phyloP scores from a whole-genome alignment of 1,140 invertebrate species.

The Rhyacophila brunnea region DNA sequence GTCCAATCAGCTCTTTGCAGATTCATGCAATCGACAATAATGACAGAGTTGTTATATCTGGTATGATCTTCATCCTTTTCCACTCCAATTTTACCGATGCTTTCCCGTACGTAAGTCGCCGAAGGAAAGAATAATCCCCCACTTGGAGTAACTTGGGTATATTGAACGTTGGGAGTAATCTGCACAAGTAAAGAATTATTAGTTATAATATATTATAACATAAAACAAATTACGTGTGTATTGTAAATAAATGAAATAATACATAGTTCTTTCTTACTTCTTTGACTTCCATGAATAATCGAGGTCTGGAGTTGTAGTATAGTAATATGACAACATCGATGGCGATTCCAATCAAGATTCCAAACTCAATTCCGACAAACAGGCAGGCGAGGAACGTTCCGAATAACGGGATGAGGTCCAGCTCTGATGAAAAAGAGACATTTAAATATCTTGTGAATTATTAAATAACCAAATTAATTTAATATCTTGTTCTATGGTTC shows the following conservation, averaged over 20 bases:
- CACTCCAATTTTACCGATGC: conserved; percentile 48
- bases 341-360: conserved; percentile 78
- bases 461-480: no score
- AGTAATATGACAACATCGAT: conserved; percentile 77
- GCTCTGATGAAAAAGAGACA: conserved; percentile 57
- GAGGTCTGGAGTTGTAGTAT: conserved; percentile 75
- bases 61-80: conserved; percentile 38
- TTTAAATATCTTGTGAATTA: no score
- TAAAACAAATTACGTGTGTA: no score
- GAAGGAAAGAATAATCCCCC: conserved; percentile 62
- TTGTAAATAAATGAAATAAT: conserved; percentile 1
- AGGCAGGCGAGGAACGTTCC: conserved; percentile 74
- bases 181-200: conserved; percentile 35
- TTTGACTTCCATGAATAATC: conserved; percentile 56
- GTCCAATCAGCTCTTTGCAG: conserved; percentile 59
- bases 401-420: conserved; percentile 73
- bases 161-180: conserved; percentile 44
- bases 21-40: conserved; percentile 58
- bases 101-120: conserved; percentile 59
- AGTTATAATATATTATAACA: neutral
- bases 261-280: conserved; percentile 41
- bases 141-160: conserved; percentile 57
- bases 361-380: conserved; percentile 75
- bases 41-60: conserved; percentile 29
- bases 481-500: no score